phyloP scores from a whole-genome alignment of 2,797 vertebrate species.

The Sebastes steindachneri region DNA sequence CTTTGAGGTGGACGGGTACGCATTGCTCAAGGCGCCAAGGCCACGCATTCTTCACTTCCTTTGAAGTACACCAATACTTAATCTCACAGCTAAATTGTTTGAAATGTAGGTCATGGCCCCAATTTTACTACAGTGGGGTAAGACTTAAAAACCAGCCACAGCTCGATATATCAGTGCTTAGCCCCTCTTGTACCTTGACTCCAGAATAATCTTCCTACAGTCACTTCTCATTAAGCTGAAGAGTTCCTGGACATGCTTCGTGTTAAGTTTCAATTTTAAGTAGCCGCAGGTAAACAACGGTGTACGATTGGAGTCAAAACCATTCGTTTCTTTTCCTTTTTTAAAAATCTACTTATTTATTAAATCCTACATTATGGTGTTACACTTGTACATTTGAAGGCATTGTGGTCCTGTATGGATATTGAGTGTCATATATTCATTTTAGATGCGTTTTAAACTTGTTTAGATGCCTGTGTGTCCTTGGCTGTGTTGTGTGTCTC shows the following conservation, averaged over 20 bases:
- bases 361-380: not conserved
- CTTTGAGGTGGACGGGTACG: slow-evolving; percentile 36
- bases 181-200: slow-evolving; percentile 30
- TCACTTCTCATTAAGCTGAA: slow-evolving; percentile 43
- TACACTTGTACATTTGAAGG: not conserved
- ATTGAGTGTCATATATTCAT: not conserved
- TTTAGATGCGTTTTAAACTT: not conserved
- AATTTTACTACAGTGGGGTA: slow-evolving; percentile 58
- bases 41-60: slow-evolving; percentile 56
- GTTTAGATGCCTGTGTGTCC: not conserved
- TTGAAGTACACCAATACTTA: slow-evolving; percentile 72
- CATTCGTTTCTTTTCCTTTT: slow-evolving; percentile 13
- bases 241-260: slow-evolving; percentile 31
- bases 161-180: slow-evolving; percentile 26
- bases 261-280: slow-evolving; percentile 50
- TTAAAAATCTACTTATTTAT: not conserved
- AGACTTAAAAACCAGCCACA: slow-evolving; percentile 35
- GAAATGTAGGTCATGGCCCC: slow-evolving; percentile 71
- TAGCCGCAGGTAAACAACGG: slow-evolving; percentile 41
- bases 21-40: slow-evolving; percentile 44
- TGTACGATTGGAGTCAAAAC: slow-evolving; percentile 22
- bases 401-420: not conserved
- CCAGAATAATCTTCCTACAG: slow-evolving; percentile 24
- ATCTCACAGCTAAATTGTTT: slow-evolving; percentile 76
- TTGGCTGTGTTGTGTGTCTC: not conserved